phyloP scores from a whole-genome alignment of 2,113 vertebrate genomes.

The Noturus placidus region DNA sequence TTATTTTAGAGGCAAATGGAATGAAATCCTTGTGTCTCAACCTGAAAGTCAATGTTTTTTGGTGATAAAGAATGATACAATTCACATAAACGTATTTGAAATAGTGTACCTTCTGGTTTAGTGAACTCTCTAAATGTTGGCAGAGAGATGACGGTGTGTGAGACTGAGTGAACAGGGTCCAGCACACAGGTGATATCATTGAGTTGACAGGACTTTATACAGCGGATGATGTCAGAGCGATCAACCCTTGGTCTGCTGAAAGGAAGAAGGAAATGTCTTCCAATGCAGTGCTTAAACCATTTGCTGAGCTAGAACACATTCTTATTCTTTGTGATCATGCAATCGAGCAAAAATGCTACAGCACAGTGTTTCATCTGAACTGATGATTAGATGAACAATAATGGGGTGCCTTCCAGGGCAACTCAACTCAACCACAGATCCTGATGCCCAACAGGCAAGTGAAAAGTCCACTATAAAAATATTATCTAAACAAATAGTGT shows the following conservation, averaged over 20 bases:
- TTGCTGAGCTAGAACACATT: conserved; percentile 18
- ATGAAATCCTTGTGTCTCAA: not conserved
- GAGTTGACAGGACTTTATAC: conserved; percentile 86
- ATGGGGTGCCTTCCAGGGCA: conserved; percentile 52
- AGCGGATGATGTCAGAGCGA: conserved; percentile 85
- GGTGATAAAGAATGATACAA: not conserved
- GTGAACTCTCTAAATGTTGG: conserved; percentile 91
- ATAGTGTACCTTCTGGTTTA: conserved; percentile 82
- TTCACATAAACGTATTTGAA: not conserved
- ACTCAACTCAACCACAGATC: conserved; percentile 55
- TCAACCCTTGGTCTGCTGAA: conserved; percentile 71
- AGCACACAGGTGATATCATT: conserved; percentile 78
- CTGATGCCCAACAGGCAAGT: conserved; percentile 55
- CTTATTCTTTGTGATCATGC: not conserved
- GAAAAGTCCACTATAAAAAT: conserved; percentile 61
- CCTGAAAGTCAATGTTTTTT: not conserved
- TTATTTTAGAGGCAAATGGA: not conserved
- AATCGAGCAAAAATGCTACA: not conserved
- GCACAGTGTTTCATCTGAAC: conserved; percentile 14
- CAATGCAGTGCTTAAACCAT: conserved; percentile 1
- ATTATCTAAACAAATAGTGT: conserved; percentile 59
- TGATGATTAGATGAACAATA: conserved; percentile 53
- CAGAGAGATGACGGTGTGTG: conserved; percentile 91
- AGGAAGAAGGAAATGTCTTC: conserved; percentile 3
- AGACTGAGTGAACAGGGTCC: conserved; percentile 86